phyloP scores from a whole-genome alignment of 2,113 vertebrate genomes.

The Circaetus gallicus region DNA sequence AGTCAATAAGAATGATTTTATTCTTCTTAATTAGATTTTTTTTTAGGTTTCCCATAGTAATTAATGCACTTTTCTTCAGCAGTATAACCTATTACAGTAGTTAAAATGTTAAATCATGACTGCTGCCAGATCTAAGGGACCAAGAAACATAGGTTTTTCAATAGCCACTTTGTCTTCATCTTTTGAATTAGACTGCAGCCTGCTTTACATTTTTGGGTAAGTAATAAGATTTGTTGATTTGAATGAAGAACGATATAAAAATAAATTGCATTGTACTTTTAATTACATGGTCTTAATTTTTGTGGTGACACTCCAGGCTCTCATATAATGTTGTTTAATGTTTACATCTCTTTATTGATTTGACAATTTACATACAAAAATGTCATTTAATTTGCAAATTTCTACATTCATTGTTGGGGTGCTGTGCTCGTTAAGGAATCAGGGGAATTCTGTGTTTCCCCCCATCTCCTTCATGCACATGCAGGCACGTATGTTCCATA shows the following conservation, averaged over 20 bases:
- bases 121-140: constrained; percentile 41
- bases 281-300: constrained; percentile 61
- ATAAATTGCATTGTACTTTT: constrained; percentile 63
- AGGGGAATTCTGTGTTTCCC: neutral
- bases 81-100: constrained; percentile 34
- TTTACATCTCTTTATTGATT: constrained; percentile 42
- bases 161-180: constrained; percentile 54
- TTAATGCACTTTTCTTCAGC: constrained; percentile 61
- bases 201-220: constrained; percentile 56
- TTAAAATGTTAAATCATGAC: constrained; percentile 61
- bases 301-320: constrained; percentile 50
- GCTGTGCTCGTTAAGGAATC: neutral
- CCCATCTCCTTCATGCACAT: neutral
- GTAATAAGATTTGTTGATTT: constrained; percentile 57
- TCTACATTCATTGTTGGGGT: neutral
- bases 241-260: constrained; percentile 47
- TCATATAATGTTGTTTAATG: constrained; percentile 52
- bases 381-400: neutral
- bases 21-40: constrained; percentile 45
- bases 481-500: neutral
- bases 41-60: constrained; percentile 49
- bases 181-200: constrained; percentile 45
- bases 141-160: constrained; percentile 37
- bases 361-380: constrained; percentile 36
- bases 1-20: constrained; percentile 60